Evolutionary conservation across 35 echinoderm and acorn worm species (phyloP).

Genomic region (Antedon bifida): DNA sequence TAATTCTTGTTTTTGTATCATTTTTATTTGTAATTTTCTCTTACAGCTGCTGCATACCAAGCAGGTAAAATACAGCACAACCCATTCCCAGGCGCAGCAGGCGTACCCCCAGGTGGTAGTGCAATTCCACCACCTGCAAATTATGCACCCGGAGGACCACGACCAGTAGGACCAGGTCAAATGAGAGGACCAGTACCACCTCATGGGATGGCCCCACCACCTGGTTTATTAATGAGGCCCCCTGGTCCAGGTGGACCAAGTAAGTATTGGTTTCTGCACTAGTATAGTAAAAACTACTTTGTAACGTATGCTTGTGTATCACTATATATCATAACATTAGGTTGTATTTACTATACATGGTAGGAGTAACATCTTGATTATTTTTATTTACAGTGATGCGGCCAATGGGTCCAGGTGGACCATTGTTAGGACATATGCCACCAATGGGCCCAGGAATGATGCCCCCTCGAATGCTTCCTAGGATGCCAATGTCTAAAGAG

Average conservation of each 20-base stretch:
- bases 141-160: slow-evolving; percentile 22
- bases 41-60: slow-evolving; percentile 85
- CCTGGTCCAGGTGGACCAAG: slow-evolving; percentile 45
- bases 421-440: slow-evolving; percentile 18
- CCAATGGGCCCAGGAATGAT: slow-evolving; percentile 37
- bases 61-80: slow-evolving; percentile 84
- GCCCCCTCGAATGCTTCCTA: slow-evolving; percentile 8
- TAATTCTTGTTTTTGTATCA: no score
- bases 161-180: slow-evolving; percentile 41
- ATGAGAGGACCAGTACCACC: slow-evolving; percentile 23
- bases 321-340: no score
- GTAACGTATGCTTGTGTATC: no score
- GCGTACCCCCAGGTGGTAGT: slow-evolving; percentile 22
- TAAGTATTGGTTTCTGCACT: background rate
- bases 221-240: slow-evolving; percentile 22
- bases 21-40: no score
- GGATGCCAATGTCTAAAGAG: background rate
- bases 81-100: slow-evolving; percentile 56
- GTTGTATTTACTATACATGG: no score
- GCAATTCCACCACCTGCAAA: slow-evolving; percentile 52
- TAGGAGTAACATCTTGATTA: no score
- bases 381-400: slow-evolving; percentile 59
- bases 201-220: slow-evolving; percentile 16
- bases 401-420: slow-evolving; percentile 49
- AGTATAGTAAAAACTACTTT: background rate